Base-by-base conservation (phyloP, 2,888 invertebrate genomes). In the Netelia inedita region DNA sequence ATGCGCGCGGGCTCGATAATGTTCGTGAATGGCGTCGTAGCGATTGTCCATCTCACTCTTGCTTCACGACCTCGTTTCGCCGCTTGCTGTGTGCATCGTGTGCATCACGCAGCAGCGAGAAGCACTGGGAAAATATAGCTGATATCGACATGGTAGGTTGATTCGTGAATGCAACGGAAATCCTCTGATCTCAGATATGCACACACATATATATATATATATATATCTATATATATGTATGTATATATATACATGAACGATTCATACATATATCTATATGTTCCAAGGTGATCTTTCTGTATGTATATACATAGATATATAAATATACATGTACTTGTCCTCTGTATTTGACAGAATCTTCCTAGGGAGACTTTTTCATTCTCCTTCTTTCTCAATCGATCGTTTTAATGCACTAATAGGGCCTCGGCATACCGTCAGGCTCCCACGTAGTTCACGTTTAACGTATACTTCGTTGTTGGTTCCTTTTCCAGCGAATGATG, bases 1-100 rank as follows among this genome's bases (percentile, higher is more conserved):
- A 76, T 69, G 69, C 87, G 88, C 88, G 82, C 88, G 89, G 89
- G 90, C 87, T 89, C 89, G 89, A 90, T 91, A 89, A 84, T 87
- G 88, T 89, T 87, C 88, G 89, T 91, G 90, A 91, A 91, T 90
- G 86, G 88, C 89, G 89, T 90, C 68, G 68, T 23, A 53, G 63
- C 21, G 8, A 59, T 23, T 16, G 16, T 71, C 5, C 59, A 41
- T 73, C 46, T 16, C 71, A 35, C 19, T 14, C 63, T n/a, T 28
- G n/a, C 65, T 66, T 5, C 16, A 41, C 55, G 66, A 68, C 76
- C 76, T 46, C 76, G 59, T 66, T 55, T 76, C 35, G n/a, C n/a
- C 55, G 41, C 66, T 66, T 43, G 14, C 35, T 43, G 21, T 28
- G 59, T 71, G 69, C 16, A n/a, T 43, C 28, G 21, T 28, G 59